Percentiles rank a stretch among this genome's conserved stretches.
Conservation (phyloP, 2,888 invertebrate genomes). For the Trichopoda pennipes region DNA sequence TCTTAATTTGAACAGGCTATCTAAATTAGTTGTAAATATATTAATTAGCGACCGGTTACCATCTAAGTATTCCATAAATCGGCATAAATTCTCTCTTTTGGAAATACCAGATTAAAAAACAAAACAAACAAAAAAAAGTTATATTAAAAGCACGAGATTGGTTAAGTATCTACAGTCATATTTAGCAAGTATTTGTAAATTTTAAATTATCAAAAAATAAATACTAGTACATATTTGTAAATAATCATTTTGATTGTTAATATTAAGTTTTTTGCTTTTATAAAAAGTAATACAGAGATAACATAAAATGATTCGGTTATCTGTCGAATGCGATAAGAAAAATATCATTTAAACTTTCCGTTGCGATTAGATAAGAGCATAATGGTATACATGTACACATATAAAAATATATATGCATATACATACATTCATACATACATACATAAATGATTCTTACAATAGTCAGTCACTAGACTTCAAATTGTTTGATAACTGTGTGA, state of each 20-base stretch:
- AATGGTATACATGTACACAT: background rate
- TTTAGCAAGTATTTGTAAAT: too few relatives aligned
- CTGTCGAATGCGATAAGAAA: conserved; percentile 47
- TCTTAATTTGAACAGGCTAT: too few relatives aligned
- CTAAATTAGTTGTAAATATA: too few relatives aligned
- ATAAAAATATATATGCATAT: background rate
- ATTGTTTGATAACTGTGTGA: conserved; percentile 9
- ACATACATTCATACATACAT: background rate
- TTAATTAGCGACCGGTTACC: too few relatives aligned
- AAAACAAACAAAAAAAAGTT: too few relatives aligned
- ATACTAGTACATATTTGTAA: conserved; percentile 35
- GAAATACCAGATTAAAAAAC: too few relatives aligned
- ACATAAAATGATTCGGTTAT: conserved; percentile 44
- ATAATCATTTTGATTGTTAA: conserved; percentile 44
- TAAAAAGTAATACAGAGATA: conserved; percentile 44
- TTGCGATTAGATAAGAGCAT: conserved; percentile 57
- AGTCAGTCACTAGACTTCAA: background rate
- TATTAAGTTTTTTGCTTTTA: conserved; percentile 12
- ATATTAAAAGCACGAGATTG: too few relatives aligned
- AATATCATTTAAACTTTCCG: conserved; percentile 66
- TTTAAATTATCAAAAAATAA: background rate
- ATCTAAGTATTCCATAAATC: too few relatives aligned
- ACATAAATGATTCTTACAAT: background rate
- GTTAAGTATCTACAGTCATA: too few relatives aligned
- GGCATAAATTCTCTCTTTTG: too few relatives aligned